Percentiles rank a stretch among this genome's conserved stretches.
phyloP scores from a whole-genome alignment of 1,140 invertebrate genomes.

The Leptonema lineaticorne region DNA sequence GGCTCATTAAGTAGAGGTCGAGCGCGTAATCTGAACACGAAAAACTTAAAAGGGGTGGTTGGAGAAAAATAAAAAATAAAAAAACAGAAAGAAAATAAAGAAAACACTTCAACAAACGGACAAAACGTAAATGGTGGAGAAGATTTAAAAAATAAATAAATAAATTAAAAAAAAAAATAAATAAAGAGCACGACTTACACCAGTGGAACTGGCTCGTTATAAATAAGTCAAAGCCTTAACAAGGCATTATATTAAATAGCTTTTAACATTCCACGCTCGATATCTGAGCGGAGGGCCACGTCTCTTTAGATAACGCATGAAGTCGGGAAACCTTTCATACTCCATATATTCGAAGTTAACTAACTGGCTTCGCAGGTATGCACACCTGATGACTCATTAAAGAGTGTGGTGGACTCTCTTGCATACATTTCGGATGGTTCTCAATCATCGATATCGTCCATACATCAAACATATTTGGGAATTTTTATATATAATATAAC shows the following conservation, averaged over 20 bases:
- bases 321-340: not conserved
- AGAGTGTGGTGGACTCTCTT: too few species aligned
- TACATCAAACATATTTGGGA: too few species aligned
- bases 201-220: conserved; percentile 16
- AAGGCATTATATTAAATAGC: conserved; percentile 33
- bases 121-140: too few species aligned
- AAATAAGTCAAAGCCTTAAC: conserved; percentile 33
- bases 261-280: conserved; percentile 29
- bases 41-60: too few species aligned
- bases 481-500: too few species aligned
- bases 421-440: too few species aligned
- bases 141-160: too few species aligned
- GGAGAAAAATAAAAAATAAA: not conserved
- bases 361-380: not conserved
- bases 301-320: conserved; percentile 25
- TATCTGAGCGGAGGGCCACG: conserved; percentile 25
- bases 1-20: conserved; percentile 17
- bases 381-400: conserved; percentile 1
- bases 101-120: too few species aligned
- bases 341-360: conserved; percentile 7
- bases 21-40: conserved; percentile 16
- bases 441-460: too few species aligned
- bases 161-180: too few species aligned
- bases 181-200: not conserved
- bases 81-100: too few species aligned